phyloP scores from a whole-genome alignment of 2,113 vertebrate species.

The Stomatorhinus ivindoensis region DNA sequence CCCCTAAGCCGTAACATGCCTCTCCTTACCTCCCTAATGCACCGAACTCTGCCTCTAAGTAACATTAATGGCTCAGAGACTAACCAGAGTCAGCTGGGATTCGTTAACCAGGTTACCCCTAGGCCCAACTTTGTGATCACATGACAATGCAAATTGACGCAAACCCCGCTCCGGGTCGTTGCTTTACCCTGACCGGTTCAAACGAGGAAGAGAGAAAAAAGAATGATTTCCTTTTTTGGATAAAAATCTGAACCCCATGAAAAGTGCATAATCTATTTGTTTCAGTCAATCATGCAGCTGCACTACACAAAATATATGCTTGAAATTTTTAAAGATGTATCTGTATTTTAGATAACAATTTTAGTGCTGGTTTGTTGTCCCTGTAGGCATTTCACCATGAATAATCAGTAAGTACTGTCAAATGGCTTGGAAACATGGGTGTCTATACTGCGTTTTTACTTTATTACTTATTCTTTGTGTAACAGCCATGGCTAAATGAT shows the following conservation, averaged over 20 bases:
- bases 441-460: background rate
- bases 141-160: background rate
- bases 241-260: background rate
- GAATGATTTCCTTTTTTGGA: background rate
- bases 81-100: background rate
- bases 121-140: background rate
- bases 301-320: background rate
- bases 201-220: background rate
- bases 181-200: background rate
- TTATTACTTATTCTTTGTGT: background rate
- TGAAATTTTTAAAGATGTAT: background rate
- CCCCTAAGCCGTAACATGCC: background rate
- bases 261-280: background rate
- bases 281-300: background rate
- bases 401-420: background rate
- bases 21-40: background rate
- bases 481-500: background rate
- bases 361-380: background rate
- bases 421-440: background rate
- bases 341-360: background rate
- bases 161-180: background rate
- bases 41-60: background rate
- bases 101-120: background rate
- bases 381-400: background rate
- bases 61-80: background rate